Percentiles rank a stretch among this genome's conserved stretches.
phyloP scores from a whole-genome alignment of 2,797 vertebrate species.

The Chiroxiphia lanceolata region DNA sequence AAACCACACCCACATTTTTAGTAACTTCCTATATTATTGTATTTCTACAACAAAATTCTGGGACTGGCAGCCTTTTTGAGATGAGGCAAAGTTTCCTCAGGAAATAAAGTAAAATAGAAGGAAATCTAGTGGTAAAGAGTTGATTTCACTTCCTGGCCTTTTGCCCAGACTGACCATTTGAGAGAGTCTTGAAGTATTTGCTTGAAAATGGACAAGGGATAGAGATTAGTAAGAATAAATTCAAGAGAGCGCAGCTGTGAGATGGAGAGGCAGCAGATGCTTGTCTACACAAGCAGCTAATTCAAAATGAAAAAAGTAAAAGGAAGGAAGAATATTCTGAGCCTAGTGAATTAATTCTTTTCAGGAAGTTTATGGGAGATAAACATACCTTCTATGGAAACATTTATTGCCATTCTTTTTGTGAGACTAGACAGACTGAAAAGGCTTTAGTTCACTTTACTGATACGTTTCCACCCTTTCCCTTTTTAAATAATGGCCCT shows the following conservation, averaged over 20 bases:
- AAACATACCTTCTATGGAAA: constrained; percentile 23
- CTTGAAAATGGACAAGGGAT: neutral
- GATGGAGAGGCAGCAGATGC: constrained; percentile 49
- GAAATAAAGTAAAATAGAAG: constrained; percentile 74
- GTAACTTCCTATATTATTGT: neutral
- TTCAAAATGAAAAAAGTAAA: constrained; percentile 39
- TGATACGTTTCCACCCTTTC: neutral
- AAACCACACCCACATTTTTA: neutral
- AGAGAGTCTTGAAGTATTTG: neutral
- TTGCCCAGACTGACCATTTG: constrained; percentile 48
- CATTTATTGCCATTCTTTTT: constrained; percentile 6
- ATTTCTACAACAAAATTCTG: neutral
- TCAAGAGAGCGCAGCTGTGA: constrained; percentile 52
- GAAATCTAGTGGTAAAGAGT: constrained; percentile 46
- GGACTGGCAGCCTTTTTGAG: constrained; percentile 1
- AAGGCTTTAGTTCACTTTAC: neutral
- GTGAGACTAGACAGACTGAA: neutral
- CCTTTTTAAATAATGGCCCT: constrained; percentile 6
- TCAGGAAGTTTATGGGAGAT: neutral
- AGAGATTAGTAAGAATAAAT: constrained; percentile 20
- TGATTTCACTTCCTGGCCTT: constrained; percentile 66
- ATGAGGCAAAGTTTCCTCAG: constrained; percentile 80
- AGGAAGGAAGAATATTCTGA: constrained; percentile 55
- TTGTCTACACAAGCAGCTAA: constrained; percentile 41
- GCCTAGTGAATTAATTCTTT: constrained; percentile 42